Percentiles rank a stretch among this genome's conserved stretches.
Conservation (phyloP, 2,797 vertebrate species). For the Anolis apletophallus region DNA sequence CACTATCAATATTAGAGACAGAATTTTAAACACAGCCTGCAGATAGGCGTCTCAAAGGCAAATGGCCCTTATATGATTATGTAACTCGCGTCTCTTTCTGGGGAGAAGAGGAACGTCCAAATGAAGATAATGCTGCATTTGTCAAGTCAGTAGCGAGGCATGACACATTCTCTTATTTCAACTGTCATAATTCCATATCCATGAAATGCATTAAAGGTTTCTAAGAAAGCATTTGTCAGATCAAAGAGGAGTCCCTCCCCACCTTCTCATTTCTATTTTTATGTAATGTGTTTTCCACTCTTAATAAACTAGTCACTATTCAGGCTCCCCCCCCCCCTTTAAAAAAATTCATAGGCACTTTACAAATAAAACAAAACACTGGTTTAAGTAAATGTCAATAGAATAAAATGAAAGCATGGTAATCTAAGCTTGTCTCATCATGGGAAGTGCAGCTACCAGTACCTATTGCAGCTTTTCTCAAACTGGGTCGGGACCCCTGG, state of each 20-base stretch:
- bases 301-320: slow-evolving; percentile 14
- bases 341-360: slow-evolving; percentile 14
- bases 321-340: not conserved
- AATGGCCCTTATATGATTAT: slow-evolving; percentile 42
- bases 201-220: slow-evolving; percentile 25
- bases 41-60: slow-evolving; percentile 50
- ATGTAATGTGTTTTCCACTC: slow-evolving; percentile 1
- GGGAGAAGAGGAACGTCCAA: slow-evolving; percentile 48
- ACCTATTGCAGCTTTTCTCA: too few relatives aligned
- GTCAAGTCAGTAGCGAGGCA: slow-evolving; percentile 9
- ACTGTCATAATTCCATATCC: slow-evolving; percentile 23
- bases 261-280: slow-evolving; percentile 13
- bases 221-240: slow-evolving; percentile 25
- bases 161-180: slow-evolving; percentile 19
- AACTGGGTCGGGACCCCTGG: too few relatives aligned
- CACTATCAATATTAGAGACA: slow-evolving; percentile 43
- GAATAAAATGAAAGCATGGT: not conserved
- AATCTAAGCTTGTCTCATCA: not conserved
- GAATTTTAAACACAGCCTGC: slow-evolving; percentile 33
- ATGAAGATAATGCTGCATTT: slow-evolving; percentile 39
- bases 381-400: not conserved
- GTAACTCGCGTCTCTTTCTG: slow-evolving; percentile 51
- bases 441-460: not conserved
- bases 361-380: not conserved
- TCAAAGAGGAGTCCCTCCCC: not conserved